Evolutionary conservation across 1,140 invertebrate genomes (phyloP).

Genomic region (Medauroidea extradentata): DNA sequence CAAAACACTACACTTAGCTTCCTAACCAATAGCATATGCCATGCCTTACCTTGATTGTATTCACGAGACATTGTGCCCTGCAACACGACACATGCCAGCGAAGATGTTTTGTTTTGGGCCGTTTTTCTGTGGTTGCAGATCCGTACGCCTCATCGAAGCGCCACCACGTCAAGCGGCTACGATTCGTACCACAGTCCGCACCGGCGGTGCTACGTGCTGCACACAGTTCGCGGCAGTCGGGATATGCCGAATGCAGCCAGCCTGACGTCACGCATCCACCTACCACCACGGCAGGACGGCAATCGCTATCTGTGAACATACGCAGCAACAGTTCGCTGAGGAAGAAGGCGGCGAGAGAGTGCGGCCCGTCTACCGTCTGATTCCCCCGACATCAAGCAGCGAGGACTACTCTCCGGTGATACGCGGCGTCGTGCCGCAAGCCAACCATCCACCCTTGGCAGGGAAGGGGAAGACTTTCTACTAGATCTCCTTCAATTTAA

Average conservation of each 20-base stretch:
- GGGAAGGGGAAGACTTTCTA: too few species aligned
- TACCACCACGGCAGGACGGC: not conserved
- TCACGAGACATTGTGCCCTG: too few species aligned
- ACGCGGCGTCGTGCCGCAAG: too few species aligned
- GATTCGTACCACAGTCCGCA: conserved; percentile 37
- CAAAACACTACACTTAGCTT: too few species aligned
- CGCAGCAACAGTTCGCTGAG: not conserved
- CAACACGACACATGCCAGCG: too few species aligned
- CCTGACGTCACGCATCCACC: not conserved
- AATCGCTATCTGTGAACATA: not conserved
- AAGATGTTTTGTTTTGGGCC: conserved; percentile 10
- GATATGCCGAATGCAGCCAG: not conserved
- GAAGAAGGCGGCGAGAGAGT: not conserved
- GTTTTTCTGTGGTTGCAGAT: conserved; percentile 8
- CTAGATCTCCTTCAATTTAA: too few species aligned
- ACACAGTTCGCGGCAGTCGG: conserved; percentile 15
- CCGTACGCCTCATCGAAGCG: conserved; percentile 17
- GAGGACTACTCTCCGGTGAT: too few species aligned
- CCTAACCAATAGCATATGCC: too few species aligned
- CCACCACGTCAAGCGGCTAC: conserved; percentile 36
- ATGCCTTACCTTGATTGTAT: too few species aligned
- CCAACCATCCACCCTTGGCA: too few species aligned
- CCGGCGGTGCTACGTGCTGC: conserved; percentile 35
- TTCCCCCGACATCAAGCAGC: too few species aligned
- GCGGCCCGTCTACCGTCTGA: conserved; percentile 1